Base-by-base conservation (phyloP, 1,140 invertebrate genomes). In the Heterodera carotae region DNA sequence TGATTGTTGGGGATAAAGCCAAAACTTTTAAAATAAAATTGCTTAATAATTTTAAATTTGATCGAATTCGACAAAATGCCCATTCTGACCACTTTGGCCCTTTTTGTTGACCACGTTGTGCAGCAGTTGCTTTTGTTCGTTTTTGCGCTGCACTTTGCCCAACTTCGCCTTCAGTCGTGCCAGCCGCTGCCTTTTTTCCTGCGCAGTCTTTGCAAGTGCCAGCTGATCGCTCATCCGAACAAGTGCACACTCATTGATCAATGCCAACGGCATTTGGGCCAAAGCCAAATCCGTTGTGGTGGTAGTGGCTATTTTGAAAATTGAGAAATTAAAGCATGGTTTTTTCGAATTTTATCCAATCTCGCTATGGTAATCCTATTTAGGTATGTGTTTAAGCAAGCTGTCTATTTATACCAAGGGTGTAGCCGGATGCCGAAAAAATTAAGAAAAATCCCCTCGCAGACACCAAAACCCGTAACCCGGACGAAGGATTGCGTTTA, bases 251-350 rank as follows among this genome's bases (percentile, higher is more conserved):
- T 66, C 62, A 29, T 29, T 31, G 27, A 4, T 27, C 25, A 33
- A 76, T 4, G 15, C n/a, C n/a, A n/a, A 22, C 74, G 59, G 33
- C 18, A 27, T 29, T 12, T 15, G 66, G 12, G 60, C 60, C 18
- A 71, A 81, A 29, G 76, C 81, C 25, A 78, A 78, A 12, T 15
- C 75, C 25, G 76, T 60, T 25, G 59, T 80, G 34, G 18, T 77
- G 6, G 74, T 31, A 33, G 76, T 53, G 0, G 43, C 78, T 75
- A 78, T 66, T 66, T 27, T 34, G 25, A 22, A 56, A 56, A 25
- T 53, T 56, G 12, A 56, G 22, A 56, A 22, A 56, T 22, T 56
- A 56, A 22, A 5, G 0, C 5, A 22, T 56, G 18, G 48, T 22
- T 56, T 56, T 2, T n/a, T 22, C 5, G 48, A 22, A 22, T 18